phyloP scores from a whole-genome alignment of 2,888 invertebrate genomes.

The Zele albiditarsus region DNA sequence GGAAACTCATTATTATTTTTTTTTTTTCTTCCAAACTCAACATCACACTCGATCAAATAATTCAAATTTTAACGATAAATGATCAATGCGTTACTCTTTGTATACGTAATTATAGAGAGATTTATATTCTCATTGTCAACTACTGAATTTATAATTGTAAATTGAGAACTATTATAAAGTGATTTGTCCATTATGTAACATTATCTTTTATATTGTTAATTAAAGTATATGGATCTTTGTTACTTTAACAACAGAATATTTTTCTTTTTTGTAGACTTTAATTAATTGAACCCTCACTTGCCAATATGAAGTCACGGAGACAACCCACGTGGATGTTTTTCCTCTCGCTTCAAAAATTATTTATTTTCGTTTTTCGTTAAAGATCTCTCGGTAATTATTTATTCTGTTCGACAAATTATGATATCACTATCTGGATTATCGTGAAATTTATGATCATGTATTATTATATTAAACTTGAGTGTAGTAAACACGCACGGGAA shows the following conservation, averaged over 20 bases:
- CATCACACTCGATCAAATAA: constrained; percentile 51
- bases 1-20: constrained; percentile 50
- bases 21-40: constrained; percentile 40
- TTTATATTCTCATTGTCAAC: not conserved
- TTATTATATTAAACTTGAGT: too few species aligned
- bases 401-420: too few species aligned
- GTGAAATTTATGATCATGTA: too few species aligned
- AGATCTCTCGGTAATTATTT: not conserved
- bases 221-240: not conserved
- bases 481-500: too few species aligned
- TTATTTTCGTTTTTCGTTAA: too few species aligned
- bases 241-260: not conserved
- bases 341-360: too few species aligned
- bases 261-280: not conserved
- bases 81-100: constrained; percentile 1
- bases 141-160: not conserved
- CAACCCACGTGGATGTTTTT: too few species aligned
- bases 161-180: not conserved
- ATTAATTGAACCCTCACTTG: not conserved
- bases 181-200: not conserved
- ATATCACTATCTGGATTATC: too few species aligned
- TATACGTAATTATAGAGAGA: not conserved
- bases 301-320: too few species aligned
- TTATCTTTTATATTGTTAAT: not conserved
- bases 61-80: constrained; percentile 44